Conservation (phyloP, 2,797 vertebrate species). For the Lacerta bilineata region DNA sequence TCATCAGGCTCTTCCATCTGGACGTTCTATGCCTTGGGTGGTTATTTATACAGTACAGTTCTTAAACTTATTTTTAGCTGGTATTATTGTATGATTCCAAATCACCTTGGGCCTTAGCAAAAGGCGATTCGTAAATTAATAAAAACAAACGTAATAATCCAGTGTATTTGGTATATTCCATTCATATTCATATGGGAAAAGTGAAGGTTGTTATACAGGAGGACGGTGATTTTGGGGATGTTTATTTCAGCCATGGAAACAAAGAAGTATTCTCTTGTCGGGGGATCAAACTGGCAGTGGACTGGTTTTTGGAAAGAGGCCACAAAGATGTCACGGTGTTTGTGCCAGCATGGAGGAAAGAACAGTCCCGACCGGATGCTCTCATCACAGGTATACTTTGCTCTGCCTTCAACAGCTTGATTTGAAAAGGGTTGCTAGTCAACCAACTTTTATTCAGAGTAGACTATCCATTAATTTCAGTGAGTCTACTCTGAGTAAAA, state of each 20-base stretch:
- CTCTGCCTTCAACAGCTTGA: background rate
- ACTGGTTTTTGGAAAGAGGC: slow-evolving; percentile 95
- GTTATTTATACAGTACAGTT: too few relatives aligned
- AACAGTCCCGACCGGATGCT: slow-evolving; percentile 94
- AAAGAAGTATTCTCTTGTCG: slow-evolving; percentile 98
- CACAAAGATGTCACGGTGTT: slow-evolving; percentile 95
- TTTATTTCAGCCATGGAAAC: slow-evolving; percentile 91
- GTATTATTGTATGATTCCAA: too few relatives aligned
- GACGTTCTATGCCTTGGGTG: too few relatives aligned
- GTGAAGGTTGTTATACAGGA: slow-evolving; percentile 4
- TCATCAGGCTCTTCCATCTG: too few relatives aligned
- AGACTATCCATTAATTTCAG: too few relatives aligned
- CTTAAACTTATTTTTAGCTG: too few relatives aligned
- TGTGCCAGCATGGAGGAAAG: slow-evolving; percentile 96
- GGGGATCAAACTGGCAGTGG: slow-evolving; percentile 94
- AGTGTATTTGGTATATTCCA: fast-evolving
- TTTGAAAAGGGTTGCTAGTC: background rate
- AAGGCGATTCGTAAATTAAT: too few relatives aligned
- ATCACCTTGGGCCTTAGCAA: too few relatives aligned
- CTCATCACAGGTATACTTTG: slow-evolving; percentile 89
- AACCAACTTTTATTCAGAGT: too few relatives aligned
- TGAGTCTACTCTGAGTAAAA: too few relatives aligned
- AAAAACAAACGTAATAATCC: background rate
- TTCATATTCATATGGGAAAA: background rate
- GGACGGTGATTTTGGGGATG: slow-evolving; percentile 54